Base-by-base conservation (phyloP, 2,888 invertebrate genomes). In the Pseudanteris insignis region DNA sequence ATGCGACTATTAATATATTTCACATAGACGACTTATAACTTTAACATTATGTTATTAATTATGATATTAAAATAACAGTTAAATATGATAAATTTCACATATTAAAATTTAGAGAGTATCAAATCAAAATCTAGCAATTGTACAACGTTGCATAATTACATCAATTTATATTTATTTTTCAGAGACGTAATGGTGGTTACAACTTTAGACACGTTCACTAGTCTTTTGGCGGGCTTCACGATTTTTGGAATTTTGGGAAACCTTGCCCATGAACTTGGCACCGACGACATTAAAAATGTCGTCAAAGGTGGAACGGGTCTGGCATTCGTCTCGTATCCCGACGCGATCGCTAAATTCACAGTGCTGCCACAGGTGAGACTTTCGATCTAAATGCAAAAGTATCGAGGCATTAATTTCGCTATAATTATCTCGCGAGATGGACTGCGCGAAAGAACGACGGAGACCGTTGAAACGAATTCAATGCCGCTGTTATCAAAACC, bases 161-260 rank as follows among this genome's bases (percentile, higher is more conserved):
- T 18, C 18, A 18, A 18, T 26, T 26, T 26, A n/a, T n/a, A n/a
- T n/a, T 26, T 2, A 4, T 4, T 26, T 60, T 46, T 5, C 63
- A 77, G 78, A 60, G 92, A 92, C 73, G 88, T 91, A 0, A 84
- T 91, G 81, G 89, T 92, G 29, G 90, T 93, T 1, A 91, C 91
- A 0, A 86, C 90, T 0, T 76, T 92, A 75, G 93, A 94, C 70
- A 92, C 92, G 0, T 87, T 90, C 67, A 93, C 93, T 0, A 92
- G 92, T 63, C 76, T 92, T 24, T 81, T 93, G 28, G 91, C 93
- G 0, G 93, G 93, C 2, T 84, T 89, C 60, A 91, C 92, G 2
- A 92, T 92, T 65, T 93, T 93, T 72, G 90, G 91, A 2, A 90
- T 93, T 62, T 82, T 93, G 38, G 93, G 93, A 0, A 91, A 91